These are phyloP conservation scores for Nyctibius grandis DNA, from an alignment of 2,797 vertebrate genomes.

Conservation along the genomic window DNA sequence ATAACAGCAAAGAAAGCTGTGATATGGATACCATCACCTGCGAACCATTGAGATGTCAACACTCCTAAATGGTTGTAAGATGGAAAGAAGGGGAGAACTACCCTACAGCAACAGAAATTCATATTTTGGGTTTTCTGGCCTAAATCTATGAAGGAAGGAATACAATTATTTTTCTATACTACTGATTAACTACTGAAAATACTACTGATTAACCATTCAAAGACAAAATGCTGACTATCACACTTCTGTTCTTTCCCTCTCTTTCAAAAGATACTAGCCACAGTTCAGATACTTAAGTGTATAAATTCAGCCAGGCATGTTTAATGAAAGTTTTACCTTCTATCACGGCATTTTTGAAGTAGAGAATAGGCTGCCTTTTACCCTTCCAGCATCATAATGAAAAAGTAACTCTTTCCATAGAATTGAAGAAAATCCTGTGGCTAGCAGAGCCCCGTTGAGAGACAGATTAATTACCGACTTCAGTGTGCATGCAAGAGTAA, in stretches of 20 bases:
- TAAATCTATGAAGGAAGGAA: neutral
- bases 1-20: neutral
- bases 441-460: conserved; percentile 6
- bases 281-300: neutral
- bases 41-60: neutral
- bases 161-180: neutral
- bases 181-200: neutral
- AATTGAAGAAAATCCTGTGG: neutral
- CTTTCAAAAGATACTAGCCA: conserved; percentile 3
- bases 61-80: neutral
- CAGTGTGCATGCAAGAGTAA: neutral
- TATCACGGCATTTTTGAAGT: neutral
- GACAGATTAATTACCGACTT: conserved; percentile 30
- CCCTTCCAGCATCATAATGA: neutral
- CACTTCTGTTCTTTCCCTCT: neutral
- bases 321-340: conserved; percentile 19
- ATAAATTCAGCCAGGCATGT: neutral
- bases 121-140: neutral
- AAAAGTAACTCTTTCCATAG: neutral
- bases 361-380: conserved; percentile 1
- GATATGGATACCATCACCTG: neutral
- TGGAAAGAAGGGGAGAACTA: neutral
- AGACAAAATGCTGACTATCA: neutral
- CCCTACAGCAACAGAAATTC: neutral
- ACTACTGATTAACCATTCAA: neutral